Percentiles rank a stretch among this genome's conserved stretches.
These are phyloP conservation scores for Napeogenes sylphis DNA, from an alignment of 2,888 invertebrate species.

Conservation along the genomic window DNA sequence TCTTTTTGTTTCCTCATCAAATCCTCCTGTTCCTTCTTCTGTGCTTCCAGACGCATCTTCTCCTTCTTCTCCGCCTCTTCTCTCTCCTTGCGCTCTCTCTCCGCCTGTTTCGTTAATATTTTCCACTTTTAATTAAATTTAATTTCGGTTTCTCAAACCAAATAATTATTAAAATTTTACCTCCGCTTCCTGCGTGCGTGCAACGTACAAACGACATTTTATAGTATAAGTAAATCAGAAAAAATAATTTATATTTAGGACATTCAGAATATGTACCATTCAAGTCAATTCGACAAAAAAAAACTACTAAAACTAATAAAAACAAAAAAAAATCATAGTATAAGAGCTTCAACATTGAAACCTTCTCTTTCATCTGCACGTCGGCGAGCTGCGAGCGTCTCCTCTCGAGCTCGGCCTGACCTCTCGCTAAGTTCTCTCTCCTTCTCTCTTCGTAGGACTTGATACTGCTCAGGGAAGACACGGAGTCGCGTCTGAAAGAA, in stretches of 20 bases:
- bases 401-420: slow-evolving; percentile 97
- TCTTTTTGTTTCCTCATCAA: slow-evolving; percentile 88
- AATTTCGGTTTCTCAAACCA: neutral
- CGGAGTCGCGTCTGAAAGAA: slow-evolving; percentile 58
- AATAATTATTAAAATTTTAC: slow-evolving; percentile 15
- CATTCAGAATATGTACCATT: no score
- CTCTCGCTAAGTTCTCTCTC: slow-evolving; percentile 97
- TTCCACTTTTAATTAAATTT: neutral
- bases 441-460: slow-evolving; percentile 96
- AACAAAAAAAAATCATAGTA: no score
- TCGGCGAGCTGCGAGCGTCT: slow-evolving; percentile 92
- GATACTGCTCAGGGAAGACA: slow-evolving; percentile 56
- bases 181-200: slow-evolving; percentile 29
- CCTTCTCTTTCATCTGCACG: slow-evolving; percentile 90
- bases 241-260: no score
- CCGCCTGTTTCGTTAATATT: slow-evolving; percentile 77
- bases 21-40: slow-evolving; percentile 91
- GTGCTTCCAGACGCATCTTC: slow-evolving; percentile 84
- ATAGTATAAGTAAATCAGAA: neutral
- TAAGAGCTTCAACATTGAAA: slow-evolving; percentile 26
- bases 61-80: slow-evolving; percentile 93
- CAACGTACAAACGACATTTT: neutral
- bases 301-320: no score
- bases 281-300: no score
- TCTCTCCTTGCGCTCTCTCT: slow-evolving; percentile 93